These are phyloP conservation scores for Pseudorhiza aurosa DNA, from an alignment of 30 jellyfish, hydroid and myxozoan genomes.

Conservation along the genomic window DNA sequence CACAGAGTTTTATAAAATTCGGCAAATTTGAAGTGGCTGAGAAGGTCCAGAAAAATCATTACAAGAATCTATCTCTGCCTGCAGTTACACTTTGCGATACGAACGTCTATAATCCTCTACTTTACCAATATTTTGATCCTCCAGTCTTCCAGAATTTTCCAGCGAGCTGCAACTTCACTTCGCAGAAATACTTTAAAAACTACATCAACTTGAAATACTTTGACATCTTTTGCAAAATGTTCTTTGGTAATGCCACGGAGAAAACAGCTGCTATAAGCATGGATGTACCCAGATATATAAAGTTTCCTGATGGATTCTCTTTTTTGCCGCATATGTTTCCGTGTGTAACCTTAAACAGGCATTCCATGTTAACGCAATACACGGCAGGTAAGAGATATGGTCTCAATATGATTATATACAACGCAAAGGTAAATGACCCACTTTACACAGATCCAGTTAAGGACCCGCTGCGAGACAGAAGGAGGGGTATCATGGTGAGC, in stretches of 20 bases:
- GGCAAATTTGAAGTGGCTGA: background rate
- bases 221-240: background rate
- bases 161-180: constrained; percentile 17
- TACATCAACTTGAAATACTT: background rate
- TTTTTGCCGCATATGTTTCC: constrained; percentile 24
- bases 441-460: background rate
- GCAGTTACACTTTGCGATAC: constrained; percentile 29
- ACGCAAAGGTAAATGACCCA: background rate
- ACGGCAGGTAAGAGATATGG: background rate
- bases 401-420: constrained; percentile 9
- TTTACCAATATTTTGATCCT: background rate
- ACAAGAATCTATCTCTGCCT: background rate
- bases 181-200: constrained; percentile 1
- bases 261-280: background rate
- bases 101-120: background rate
- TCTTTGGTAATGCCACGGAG: background rate
- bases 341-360: constrained; percentile 25
- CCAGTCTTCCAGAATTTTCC: constrained; percentile 38
- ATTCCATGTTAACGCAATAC: background rate
- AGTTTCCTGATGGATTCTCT: constrained; percentile 22
- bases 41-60: background rate
- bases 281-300: background rate
- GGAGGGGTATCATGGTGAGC: constrained; percentile 11
- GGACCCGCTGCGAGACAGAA: background rate
- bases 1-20: background rate